Evolutionary conservation across 1,140 invertebrate species (phyloP), one percentile per base, ranked within the genome.

Genomic region (Cephus cinctus): DNA sequence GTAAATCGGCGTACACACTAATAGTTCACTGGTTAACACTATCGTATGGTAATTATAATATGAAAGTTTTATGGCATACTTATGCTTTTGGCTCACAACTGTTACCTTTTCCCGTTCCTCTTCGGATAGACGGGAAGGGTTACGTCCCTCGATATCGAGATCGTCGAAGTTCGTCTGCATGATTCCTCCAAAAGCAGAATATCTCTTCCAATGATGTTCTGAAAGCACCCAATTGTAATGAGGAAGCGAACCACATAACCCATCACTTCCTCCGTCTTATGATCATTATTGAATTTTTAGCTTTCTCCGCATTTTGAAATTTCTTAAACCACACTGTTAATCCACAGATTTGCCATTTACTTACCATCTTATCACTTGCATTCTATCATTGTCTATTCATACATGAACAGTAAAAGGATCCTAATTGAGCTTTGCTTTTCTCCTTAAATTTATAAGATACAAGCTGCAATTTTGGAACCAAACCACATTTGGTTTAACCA

Each of bases 161-260:
- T 77, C 75, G 22, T 77, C 75, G 48, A 76, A 77, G 56, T 77
- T 77, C n/a, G n/a, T n/a, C 62, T 75, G 73, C 75, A 77, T 77
- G 15, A 20, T 41, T 18, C 39, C 18, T 41, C 39, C 21, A 22
- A 21, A 36, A 6, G 34, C 34, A 8, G 34, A 36, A 36, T 36
- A 36, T 36, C 34, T 18, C 19, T 36, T 18, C 34, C 14, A 15
- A 36, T 15, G 14, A 36, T 18, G 34, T 12, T 23, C 39, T 41
- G 39, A 22, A 41, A 41, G 14, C 39, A 41, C 18, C 39, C 12
- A 41, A 12, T 19, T 41, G 21, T 20, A 21, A 41, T 41, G 15
- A 41, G 39, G 22, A 12, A 41, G 14, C 18, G 9, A 41, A 41
- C 22, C 11, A 27, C 39, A 21, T 20, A 5, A 20, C 12, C 14